Conservation (phyloP, 2,797 vertebrate genomes). For the Psittacula echo region DNA sequence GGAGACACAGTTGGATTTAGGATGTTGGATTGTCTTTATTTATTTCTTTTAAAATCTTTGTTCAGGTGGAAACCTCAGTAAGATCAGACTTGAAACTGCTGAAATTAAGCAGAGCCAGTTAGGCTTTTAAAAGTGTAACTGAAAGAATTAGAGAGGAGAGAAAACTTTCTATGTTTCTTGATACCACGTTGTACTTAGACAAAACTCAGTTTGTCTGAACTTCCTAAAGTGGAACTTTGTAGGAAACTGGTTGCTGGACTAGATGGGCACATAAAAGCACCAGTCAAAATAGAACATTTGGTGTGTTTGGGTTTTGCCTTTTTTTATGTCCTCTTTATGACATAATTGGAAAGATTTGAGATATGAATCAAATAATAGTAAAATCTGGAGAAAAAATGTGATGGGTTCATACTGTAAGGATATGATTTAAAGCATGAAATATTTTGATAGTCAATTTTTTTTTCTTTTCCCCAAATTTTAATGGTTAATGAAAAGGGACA, state of each 20-base stretch:
- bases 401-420: not conserved
- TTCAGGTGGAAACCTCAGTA: not conserved
- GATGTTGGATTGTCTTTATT: not conserved
- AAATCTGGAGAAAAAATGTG: not conserved
- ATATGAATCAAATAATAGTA: not conserved
- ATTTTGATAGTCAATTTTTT: not conserved
- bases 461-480: accelerated
- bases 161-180: not conserved
- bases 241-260: not conserved
- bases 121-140: not conserved
- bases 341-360: not conserved
- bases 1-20: not conserved
- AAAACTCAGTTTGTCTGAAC: not conserved
- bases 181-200: not conserved
- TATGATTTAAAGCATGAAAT: not conserved
- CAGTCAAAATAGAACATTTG: not conserved
- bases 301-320: not conserved
- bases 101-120: not conserved
- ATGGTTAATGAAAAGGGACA: not conserved
- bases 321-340: not conserved
- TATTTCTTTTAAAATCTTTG: not conserved
- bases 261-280: not conserved
- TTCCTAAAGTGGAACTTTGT: not conserved
- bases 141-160: not conserved
- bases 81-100: not conserved